phyloP scores from a whole-genome alignment of 1,140 invertebrate genomes.

The Drosophila orena region DNA sequence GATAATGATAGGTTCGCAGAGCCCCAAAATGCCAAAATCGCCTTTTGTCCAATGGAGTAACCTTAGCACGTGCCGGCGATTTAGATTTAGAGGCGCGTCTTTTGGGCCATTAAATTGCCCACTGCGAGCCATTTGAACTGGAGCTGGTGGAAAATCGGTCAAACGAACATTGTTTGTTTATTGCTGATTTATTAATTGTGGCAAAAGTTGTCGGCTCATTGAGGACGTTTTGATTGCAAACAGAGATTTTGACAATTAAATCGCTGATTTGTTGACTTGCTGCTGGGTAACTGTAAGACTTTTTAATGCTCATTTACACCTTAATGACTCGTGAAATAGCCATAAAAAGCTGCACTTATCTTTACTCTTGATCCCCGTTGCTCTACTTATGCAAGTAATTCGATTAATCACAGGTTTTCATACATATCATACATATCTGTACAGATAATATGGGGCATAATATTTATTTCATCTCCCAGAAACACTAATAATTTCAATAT shows the following conservation, averaged over 20 bases:
- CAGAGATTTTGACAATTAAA: slow-evolving; percentile 10
- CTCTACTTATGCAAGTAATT: not conserved
- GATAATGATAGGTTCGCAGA: slow-evolving; percentile 62
- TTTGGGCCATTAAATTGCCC: slow-evolving; percentile 29
- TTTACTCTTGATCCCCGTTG: not conserved
- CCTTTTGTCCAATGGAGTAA: slow-evolving; percentile 60
- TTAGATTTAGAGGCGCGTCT: slow-evolving; percentile 69
- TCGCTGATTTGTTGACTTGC: slow-evolving; percentile 10
- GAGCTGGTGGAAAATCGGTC: slow-evolving; percentile 31
- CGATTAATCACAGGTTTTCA: too few species aligned
- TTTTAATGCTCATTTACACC: slow-evolving; percentile 1
- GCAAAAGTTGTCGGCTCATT: slow-evolving; percentile 34
- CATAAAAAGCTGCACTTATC: not conserved
- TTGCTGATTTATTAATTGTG: slow-evolving; percentile 44
- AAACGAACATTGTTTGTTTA: slow-evolving; percentile 38
- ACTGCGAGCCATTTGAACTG: slow-evolving; percentile 20
- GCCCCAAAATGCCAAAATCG: slow-evolving; percentile 52
- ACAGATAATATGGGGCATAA: too few species aligned
- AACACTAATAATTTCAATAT: not conserved
- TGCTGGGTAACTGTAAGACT: slow-evolving; percentile 11
- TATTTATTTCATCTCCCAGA: not conserved
- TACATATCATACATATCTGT: too few species aligned
- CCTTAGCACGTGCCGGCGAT: slow-evolving; percentile 75
- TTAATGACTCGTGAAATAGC: slow-evolving; percentile 8
- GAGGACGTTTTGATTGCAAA: slow-evolving; percentile 20